Evolutionary conservation across 1,140 invertebrate genomes (phyloP).

Genomic region (Venturia canescens): DNA sequence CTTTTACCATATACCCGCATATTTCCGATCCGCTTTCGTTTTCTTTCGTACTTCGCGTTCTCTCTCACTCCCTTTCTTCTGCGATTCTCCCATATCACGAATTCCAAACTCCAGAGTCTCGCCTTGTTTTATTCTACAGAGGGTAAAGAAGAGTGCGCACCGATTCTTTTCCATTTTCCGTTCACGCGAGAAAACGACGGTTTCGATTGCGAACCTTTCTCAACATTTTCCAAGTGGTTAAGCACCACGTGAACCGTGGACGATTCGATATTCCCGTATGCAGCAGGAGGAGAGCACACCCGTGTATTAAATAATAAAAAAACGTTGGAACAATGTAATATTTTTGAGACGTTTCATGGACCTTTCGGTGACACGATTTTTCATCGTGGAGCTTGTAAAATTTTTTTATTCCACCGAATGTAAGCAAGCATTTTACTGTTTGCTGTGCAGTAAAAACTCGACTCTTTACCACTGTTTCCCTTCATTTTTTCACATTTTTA

Average conservation of each 20-base stretch:
- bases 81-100: conserved; percentile 9
- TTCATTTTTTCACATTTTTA: too few relatives aligned
- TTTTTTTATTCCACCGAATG: background rate
- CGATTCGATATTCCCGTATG: conserved; percentile 28
- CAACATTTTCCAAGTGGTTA: conserved; percentile 29
- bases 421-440: background rate
- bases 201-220: conserved; percentile 28
- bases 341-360: background rate
- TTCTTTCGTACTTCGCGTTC: background rate
- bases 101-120: conserved; percentile 10
- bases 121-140: conserved; percentile 22
- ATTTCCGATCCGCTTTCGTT: background rate
- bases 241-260: conserved; percentile 23
- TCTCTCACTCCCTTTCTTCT: background rate
- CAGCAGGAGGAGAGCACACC: background rate
- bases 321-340: conserved; percentile 11
- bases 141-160: background rate
- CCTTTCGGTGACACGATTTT: background rate
- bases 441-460: too few relatives aligned
- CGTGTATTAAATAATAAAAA: conserved; percentile 7
- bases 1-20: background rate
- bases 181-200: background rate
- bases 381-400: background rate
- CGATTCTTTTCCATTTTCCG: conserved; percentile 27
- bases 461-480: too few relatives aligned